Evolutionary conservation across 2,888 invertebrate genomes (phyloP).

Genomic region (Pardosa pseudoannulata): DNA sequence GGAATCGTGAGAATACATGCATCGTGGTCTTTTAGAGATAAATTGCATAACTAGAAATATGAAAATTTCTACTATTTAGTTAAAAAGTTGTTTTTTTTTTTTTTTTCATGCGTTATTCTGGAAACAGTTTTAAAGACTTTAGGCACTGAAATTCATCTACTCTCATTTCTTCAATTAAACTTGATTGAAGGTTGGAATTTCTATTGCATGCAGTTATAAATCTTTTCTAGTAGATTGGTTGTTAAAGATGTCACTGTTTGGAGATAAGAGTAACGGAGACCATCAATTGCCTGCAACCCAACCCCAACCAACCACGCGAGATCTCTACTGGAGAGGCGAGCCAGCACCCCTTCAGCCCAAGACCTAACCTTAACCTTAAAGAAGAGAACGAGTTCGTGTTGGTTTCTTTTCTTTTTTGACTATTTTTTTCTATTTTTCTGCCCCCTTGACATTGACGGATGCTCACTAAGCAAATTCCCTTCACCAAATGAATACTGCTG

Average conservation of each 20-base stretch:
- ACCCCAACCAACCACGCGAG: conserved; percentile 15
- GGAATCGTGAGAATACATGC: no score
- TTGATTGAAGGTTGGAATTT: neutral
- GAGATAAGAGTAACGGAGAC: conserved; percentile 5
- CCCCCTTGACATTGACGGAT: conserved; percentile 65
- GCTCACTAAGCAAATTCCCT: conserved; percentile 31
- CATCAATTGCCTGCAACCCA: conserved; percentile 4
- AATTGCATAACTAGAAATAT: no score
- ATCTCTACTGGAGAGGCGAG: neutral
- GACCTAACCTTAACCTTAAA: conserved; percentile 57
- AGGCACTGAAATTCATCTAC: neutral
- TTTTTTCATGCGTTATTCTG: no score
- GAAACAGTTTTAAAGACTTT: no score
- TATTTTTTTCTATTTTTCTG: conserved; percentile 23
- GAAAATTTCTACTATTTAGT: no score
- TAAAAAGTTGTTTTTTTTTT: no score
- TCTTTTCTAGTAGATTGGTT: conserved; percentile 9
- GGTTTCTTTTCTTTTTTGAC: conserved; percentile 21
- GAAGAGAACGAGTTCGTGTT: conserved; percentile 59
- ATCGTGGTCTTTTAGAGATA: no score
- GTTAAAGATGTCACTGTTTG: conserved; percentile 19
- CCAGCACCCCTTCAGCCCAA: conserved; percentile 39
- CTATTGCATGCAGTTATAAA: neutral
- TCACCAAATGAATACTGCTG: conserved; percentile 36
- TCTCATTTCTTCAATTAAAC: neutral